Base-by-base conservation (phyloP, 1,140 invertebrate species). In the Trichoplusia ni region DNA sequence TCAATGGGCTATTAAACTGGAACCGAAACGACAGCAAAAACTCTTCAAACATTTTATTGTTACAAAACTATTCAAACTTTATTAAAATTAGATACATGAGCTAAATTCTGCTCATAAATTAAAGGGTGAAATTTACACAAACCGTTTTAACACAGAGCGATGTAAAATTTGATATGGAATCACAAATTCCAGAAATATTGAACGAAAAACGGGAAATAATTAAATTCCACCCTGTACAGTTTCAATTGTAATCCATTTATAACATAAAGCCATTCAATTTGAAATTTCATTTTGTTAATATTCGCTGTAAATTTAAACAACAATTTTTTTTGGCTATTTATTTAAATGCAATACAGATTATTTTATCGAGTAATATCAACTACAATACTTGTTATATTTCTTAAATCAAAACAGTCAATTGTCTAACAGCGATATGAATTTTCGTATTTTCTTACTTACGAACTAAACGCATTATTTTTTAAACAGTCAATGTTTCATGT, bases 1-100 rank as follows among this genome's bases (percentile, higher is more conserved):
- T 60, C 56, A 60, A 60, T 25, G 40, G 56, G 56, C 18, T 60
- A 47, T 60, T 60, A 60, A 37, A 35, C n/a, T 35, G 56, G 56
- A 42, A 60, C 42, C 16, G 19, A 60, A 60, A 46, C 16, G 29
- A 46, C 40, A 47, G 16, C 42, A 47, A 60, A 44, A 46, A 58
- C 35, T 35, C 25, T 60, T 25, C 4, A 25, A 35, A 23, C 19
- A 8, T 37, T 60, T 60, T 60, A 60, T 60, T 60, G 31, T 60
- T 60, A 47, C 29, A 60, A 47, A 46, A 47, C 25, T 46, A 60
- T 58, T 42, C 54, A 58, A 58, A 58, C 38, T 9, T 8, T 58
- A 44, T 49, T 44, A 58, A 58, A 58, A 58, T 44, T 44, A 58
- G 25, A 58, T 38, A 58, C 35, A 21, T 21, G 33, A 27, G 35